Base-by-base conservation (phyloP, 2,797 vertebrate genomes). In the Amazona finschi region DNA sequence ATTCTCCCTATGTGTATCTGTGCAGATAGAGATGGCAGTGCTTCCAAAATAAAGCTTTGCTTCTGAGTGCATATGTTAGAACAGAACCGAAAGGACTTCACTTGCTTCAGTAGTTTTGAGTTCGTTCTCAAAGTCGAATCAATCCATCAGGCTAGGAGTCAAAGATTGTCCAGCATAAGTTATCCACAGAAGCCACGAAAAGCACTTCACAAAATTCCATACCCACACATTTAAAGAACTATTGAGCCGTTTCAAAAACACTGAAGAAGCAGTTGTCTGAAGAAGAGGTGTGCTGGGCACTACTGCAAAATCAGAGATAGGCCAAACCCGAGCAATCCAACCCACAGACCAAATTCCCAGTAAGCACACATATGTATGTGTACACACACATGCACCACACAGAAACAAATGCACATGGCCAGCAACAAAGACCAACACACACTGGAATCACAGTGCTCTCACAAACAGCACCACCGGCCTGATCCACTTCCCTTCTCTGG, bases 331-430 rank as follows among this genome's bases (percentile, higher is more conserved):
- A 78, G 50, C n/a, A 65, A 30, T 36, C 49, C 71, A 89, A 55
- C 11, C 65, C 28, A 28, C 4, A 57, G 33, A 38, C 31, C 13
- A 5, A 20, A 27, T 2, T 78, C n/a, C 24, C 19, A 10, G 9
- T 11, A 50, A 43, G n/a, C 10, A 57, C 33, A 30, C 0, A 2
- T 27, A 8, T 1, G 0, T 22, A 53, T 13, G 58, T 25, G 15
- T 5, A 18, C 2, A 9, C 5, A 46, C 7, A 10, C 21, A n/a
- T 33, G 14, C 11, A 7, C 28, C 7, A 15, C 53, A 21, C 7
- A 72, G 12, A 41, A 27, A 43, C 15, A 27, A 11, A 47, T 3
- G 9, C 25, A 55, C 5, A 1, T 8, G 33, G 36, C n/a, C 30
- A 60, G 16, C 25, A 47, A 36, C 43, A 55, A 55, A 49, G 49